Evolutionary conservation across 2,797 vertebrate species (phyloP).

Genomic region (Graptemys geographica): DNA sequence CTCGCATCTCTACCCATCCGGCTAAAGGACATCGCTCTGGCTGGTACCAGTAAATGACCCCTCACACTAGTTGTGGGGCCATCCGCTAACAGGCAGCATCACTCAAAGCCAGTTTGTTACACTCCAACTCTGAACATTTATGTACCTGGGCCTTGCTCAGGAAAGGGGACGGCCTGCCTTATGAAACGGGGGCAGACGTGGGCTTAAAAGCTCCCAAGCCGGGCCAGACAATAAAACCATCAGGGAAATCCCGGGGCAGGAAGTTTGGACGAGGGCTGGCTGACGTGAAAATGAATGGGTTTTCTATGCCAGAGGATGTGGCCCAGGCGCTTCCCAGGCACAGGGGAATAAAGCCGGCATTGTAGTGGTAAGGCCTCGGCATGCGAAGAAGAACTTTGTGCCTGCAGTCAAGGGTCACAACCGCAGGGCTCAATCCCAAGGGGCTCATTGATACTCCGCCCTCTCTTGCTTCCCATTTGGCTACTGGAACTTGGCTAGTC

Average conservation of each 20-base stretch:
- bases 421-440: slow-evolving; percentile 1
- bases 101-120: background rate
- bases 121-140: background rate
- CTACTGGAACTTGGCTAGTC: background rate
- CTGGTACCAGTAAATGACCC: background rate
- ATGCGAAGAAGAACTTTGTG: background rate
- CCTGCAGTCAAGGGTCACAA: slow-evolving; percentile 12
- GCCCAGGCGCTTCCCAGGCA: background rate
- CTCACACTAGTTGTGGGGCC: background rate
- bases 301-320: background rate
- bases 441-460: background rate
- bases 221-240: background rate
- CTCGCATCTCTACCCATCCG: background rate
- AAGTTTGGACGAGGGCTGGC: background rate
- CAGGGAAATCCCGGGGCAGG: background rate
- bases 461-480: background rate
- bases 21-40: background rate
- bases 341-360: slow-evolving; percentile 33
- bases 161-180: background rate
- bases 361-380: background rate
- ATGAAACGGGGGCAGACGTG: background rate
- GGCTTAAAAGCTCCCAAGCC: background rate
- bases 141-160: background rate
- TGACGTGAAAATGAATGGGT: background rate
- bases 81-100: background rate